Conservation (phyloP, 2,113 vertebrate species). For the Scalopus aquaticus region DNA sequence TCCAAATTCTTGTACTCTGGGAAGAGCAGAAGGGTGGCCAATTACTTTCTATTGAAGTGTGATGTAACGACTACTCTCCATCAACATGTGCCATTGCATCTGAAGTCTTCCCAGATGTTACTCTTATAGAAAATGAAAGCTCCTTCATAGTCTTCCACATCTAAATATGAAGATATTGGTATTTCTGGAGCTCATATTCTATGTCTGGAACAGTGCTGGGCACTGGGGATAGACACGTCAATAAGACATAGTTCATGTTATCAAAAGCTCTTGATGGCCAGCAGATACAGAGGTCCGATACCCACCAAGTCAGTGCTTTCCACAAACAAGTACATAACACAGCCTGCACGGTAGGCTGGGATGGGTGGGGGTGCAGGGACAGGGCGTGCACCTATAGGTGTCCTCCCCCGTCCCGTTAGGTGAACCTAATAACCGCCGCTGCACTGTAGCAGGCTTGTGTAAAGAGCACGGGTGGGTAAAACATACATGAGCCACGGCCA, state of each 20-base stretch:
- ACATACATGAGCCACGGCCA: not conserved
- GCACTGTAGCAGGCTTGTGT: not conserved
- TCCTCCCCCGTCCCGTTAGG: not conserved
- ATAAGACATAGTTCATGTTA: not conserved
- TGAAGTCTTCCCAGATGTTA: slow-evolving; percentile 40
- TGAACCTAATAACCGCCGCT: not conserved
- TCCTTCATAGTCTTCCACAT: slow-evolving; percentile 43
- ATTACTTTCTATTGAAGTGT: slow-evolving; percentile 53
- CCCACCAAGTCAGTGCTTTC: not conserved
- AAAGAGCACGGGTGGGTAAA: not conserved
- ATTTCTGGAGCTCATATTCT: not conserved
- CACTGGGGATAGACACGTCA: not conserved
- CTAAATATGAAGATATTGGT: not conserved
- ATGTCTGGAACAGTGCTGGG: not conserved
- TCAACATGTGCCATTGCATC: not conserved
- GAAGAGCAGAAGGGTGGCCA: slow-evolving; percentile 70
- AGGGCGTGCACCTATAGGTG: not conserved
- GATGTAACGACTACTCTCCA: not conserved
- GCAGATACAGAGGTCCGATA: not conserved
- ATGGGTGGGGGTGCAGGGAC: too few species aligned
- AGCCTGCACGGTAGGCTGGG: not conserved
- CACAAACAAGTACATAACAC: not conserved
- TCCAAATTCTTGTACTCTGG: slow-evolving; percentile 70
- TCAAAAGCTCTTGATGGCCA: not conserved
- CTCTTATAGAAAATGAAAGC: not conserved